Conservation (phyloP, 2,113 vertebrate genomes). For the Phyllostomus discolor region DNA sequence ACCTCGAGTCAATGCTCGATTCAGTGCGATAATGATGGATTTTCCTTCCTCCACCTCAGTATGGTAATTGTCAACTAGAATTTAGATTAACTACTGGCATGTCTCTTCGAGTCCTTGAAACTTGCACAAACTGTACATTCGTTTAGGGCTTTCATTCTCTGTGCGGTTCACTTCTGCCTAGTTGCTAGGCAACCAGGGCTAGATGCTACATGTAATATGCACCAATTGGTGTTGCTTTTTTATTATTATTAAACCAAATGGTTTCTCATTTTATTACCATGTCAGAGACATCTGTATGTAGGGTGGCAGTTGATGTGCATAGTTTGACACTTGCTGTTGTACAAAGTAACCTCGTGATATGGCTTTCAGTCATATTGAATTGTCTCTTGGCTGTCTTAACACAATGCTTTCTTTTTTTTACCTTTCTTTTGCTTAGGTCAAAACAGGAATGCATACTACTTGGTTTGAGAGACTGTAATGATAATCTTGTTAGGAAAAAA, state of each 20-base stretch:
- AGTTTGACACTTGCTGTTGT: constrained; percentile 40
- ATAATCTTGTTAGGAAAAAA: constrained; percentile 51
- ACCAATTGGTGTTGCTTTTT: constrained; percentile 56
- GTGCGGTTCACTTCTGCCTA: constrained; percentile 40
- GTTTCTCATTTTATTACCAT: constrained; percentile 62
- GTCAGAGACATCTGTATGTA: constrained; percentile 43
- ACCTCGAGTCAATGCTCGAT: constrained; percentile 20
- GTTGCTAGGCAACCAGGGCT: constrained; percentile 67
- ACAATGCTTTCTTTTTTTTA: constrained; percentile 24
- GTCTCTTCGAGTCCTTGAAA: constrained; percentile 59
- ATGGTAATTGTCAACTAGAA: constrained; percentile 61
- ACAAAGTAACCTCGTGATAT: constrained; percentile 25
- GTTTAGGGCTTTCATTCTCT: constrained; percentile 58
- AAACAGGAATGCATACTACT: constrained; percentile 26
- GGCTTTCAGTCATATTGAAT: constrained; percentile 8
- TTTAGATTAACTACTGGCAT: constrained; percentile 65
- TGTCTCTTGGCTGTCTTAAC: constrained; percentile 26
- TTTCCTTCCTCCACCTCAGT: constrained; percentile 14
- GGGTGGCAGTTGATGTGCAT: constrained; percentile 40
- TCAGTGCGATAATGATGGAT: constrained; percentile 37
- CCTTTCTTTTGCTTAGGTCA: constrained; percentile 9
- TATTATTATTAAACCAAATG: constrained; percentile 66
- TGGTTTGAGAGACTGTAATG: constrained; percentile 36
- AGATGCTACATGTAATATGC: constrained; percentile 55
- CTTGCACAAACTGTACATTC: constrained; percentile 50